Evolutionary conservation across 2,888 invertebrate genomes (phyloP).

Genomic region (Sicus ferrugineus): DNA sequence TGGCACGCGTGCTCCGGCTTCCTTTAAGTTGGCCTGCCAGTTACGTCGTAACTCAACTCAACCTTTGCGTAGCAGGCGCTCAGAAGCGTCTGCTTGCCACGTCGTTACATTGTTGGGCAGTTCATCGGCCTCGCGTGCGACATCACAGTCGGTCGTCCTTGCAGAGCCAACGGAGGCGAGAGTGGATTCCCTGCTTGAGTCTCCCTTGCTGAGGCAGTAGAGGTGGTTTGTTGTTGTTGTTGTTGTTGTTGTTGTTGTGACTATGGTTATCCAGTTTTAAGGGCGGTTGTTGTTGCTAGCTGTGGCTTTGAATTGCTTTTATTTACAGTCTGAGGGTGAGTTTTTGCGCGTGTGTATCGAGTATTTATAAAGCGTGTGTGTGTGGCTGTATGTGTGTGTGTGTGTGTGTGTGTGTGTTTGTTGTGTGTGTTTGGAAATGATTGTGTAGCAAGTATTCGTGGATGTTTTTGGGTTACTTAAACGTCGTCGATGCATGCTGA

Average conservation of each 20-base stretch:
- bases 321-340: too few species aligned
- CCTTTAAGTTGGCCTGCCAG: slow-evolving; percentile 50
- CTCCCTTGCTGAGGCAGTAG: background rate
- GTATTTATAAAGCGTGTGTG: too few species aligned
- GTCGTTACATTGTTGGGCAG: slow-evolving; percentile 49
- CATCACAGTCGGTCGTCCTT: background rate
- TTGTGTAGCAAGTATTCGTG: too few species aligned
- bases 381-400: too few species aligned
- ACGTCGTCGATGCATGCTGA: too few species aligned
- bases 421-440: too few species aligned
- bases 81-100: slow-evolving; percentile 55
- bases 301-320: too few species aligned
- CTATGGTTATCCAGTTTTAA: background rate
- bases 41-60: slow-evolving; percentile 65
- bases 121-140: slow-evolving; percentile 10
- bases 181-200: too few species aligned
- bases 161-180: background rate
- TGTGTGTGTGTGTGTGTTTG: too few species aligned
- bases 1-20: slow-evolving; percentile 35
- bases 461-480: too few species aligned
- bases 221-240: background rate
- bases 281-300: background rate
- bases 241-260: background rate
- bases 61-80: slow-evolving; percentile 60
- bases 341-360: too few species aligned